Base-by-base conservation (phyloP, 2,113 vertebrate genomes). In the Trichechus manatus region DNA sequence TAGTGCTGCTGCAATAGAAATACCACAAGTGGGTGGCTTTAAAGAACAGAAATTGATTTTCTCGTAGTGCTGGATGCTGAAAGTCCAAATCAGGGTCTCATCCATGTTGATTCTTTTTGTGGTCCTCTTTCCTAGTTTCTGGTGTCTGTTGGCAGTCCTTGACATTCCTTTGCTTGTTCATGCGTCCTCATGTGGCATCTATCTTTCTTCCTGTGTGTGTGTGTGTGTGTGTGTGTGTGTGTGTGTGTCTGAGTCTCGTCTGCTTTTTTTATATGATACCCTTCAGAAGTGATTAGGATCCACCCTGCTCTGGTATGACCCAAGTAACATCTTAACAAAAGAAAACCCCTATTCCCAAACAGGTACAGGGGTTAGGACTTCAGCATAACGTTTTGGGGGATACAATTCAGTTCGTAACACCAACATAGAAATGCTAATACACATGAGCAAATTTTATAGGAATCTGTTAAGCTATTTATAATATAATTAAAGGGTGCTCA, bases 381-480 rank as follows among this genome's bases (percentile, higher is more conserved):
- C 53, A 70, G 22, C 59, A 61, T 61, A 56, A 56, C 14, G 19
- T 61, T 61, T 61, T 61, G 22, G 22, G 59, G 59, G 59, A 61
- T 61, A 61, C 22, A 23, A 6, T 61, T 61, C 59, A 61, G 7
- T 61, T 19, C 59, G 5, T 61, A 61, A 61, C 9, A 23, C 59
- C 59, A 61, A 61, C 19, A 23, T 23, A 61, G 59, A 33, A 15
- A 50, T 8, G 42, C 8, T 13, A 1, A 27, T 3, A 9, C 47
- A 10, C 56, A 14, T 0, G 22, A 63, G 74, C 39, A 56, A 7
- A 17, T 39, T 0, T 33, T 44, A 42, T 0, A 1, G 42, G 59
- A 23, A 25, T 8, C 14, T 4, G 29, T 36, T 20, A 27, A 6
- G 10, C 6, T 7, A 1, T 66, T 25, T 0, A 2, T 3, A 10